Evolutionary conservation across 35 echinoderm and acorn worm genomes (phyloP), one percentile per base, ranked within the genome.

Genomic region (Chiridota heheva): DNA sequence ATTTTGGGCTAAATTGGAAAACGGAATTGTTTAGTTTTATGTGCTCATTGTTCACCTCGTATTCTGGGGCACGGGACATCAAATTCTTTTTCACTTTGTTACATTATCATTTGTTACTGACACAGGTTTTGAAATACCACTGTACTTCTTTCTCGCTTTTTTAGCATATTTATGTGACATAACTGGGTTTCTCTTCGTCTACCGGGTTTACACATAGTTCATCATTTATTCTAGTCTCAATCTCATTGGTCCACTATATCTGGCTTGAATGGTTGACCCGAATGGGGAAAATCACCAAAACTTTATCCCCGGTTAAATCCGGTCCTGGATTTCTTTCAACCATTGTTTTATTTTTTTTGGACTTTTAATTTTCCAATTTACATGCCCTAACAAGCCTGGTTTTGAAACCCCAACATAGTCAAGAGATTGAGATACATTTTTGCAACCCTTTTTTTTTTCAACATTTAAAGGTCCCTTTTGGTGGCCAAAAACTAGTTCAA

Each of bases 111-210:
- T n/a, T n/a, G 62, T 25, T 22, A 17, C 37, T 12, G 17, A 39
- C 28, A 22, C 40, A 26, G 32, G 31, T 24, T 47, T 48, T 56
- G 41, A 2, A 70, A 15, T 43, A 36, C 13, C 30, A 27, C 61
- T 58, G 4, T 62, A 2, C 3, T 10, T 63, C 27, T 6, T 28
- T 2, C 44, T 28, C 81, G 81, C 17, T 2, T 17, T 38, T 91
- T 91, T 3, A 91, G 34, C 89, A 86, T 91, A 59, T 86, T 91
- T 15, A 80, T 55, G 36, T 91, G 90, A 66, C 90, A 92, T 10
- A 91, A 32, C 30, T 67, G 27, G 1, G 17, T 44, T 30, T 47
- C 35, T 47, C 86, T 91, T 2, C 82, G 17, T 29, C 83, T 80
- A 31, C 51, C 83, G 27, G 90, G 76, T 44, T 82, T 30, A 87